These are phyloP conservation scores for Plutella xylostella DNA, from an alignment of 2,888 invertebrate species.

Conservation along the genomic window DNA sequence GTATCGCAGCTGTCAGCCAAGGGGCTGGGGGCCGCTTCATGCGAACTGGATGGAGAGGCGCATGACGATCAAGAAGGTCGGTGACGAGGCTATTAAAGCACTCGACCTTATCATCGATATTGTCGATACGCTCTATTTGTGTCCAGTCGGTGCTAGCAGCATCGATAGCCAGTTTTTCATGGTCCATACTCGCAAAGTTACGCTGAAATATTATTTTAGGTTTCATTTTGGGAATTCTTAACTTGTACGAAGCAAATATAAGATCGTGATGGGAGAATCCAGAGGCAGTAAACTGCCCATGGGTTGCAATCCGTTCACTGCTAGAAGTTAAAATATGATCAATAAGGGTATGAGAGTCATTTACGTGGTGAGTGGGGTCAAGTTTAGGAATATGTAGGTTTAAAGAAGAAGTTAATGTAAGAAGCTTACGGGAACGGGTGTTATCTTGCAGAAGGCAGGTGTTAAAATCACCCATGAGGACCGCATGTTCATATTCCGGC, in stretches of 20 bases:
- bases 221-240: neutral
- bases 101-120: slow-evolving; percentile 11
- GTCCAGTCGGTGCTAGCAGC: slow-evolving; percentile 11
- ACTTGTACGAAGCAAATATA: neutral
- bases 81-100: slow-evolving; percentile 10
- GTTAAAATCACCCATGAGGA: slow-evolving; percentile 15
- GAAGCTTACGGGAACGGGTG: slow-evolving; percentile 3
- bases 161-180: slow-evolving; percentile 8
- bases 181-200: slow-evolving; percentile 11
- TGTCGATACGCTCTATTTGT: neutral
- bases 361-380: slow-evolving; percentile 8
- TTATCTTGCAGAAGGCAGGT: slow-evolving; percentile 12
- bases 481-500: slow-evolving; percentile 4
- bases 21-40: slow-evolving; percentile 12
- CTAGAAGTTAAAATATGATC: slow-evolving; percentile 15
- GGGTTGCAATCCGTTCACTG: neutral
- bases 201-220: slow-evolving; percentile 7
- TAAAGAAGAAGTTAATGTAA: slow-evolving; percentile 6
- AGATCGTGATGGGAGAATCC: neutral
- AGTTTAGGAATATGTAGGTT: slow-evolving; percentile 12
- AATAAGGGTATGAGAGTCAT: slow-evolving; percentile 7
- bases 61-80: slow-evolving; percentile 13
- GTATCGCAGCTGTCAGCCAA: slow-evolving; percentile 14
- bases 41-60: slow-evolving; percentile 11
- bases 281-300: neutral